phyloP scores from a whole-genome alignment of 2,888 invertebrate genomes.

The Heliothis peltigera region DNA sequence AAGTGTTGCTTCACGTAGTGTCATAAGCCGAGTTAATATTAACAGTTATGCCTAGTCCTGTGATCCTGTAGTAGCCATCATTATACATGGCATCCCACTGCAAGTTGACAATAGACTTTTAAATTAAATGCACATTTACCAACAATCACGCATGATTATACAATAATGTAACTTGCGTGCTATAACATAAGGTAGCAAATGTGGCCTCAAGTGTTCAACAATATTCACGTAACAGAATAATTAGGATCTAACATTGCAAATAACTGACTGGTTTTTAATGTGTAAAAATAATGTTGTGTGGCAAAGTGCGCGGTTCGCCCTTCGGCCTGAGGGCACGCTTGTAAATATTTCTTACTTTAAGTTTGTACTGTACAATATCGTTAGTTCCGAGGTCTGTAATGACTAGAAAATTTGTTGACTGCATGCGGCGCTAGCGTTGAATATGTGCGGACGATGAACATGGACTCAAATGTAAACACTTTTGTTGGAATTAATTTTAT shows the following conservation, averaged over 20 bases:
- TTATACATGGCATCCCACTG: conserved; percentile 50
- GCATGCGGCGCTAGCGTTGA: conserved; percentile 61
- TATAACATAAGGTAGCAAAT: conserved; percentile 56
- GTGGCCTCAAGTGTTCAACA: conserved; percentile 85
- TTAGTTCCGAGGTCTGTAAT: conserved; percentile 71
- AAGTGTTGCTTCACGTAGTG: conserved; percentile 39
- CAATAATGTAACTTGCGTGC: conserved; percentile 46
- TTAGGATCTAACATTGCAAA: conserved; percentile 60
- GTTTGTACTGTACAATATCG: conserved; percentile 85
- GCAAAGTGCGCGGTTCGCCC: conserved; percentile 74
- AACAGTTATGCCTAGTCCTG: conserved; percentile 60
- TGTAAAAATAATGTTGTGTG: conserved; percentile 69
- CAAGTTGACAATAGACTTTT: conserved; percentile 55
- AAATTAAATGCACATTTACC: conserved; percentile 58
- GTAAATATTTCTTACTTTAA: conserved; percentile 87
- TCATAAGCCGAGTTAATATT: conserved; percentile 41
- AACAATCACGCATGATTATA: conserved; percentile 49
- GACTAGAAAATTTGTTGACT: conserved; percentile 62
- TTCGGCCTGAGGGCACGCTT: conserved; percentile 77
- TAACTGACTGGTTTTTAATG: conserved; percentile 69
- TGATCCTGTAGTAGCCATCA: conserved; percentile 47
- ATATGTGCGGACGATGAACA: conserved; percentile 62
- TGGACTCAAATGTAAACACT: conserved; percentile 65
- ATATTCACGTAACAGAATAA: conserved; percentile 64
- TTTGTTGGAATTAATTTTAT: conserved; percentile 60